These are phyloP conservation scores for Apotomis turbidana DNA, from an alignment of 2,888 invertebrate species.

Conservation along the genomic window DNA sequence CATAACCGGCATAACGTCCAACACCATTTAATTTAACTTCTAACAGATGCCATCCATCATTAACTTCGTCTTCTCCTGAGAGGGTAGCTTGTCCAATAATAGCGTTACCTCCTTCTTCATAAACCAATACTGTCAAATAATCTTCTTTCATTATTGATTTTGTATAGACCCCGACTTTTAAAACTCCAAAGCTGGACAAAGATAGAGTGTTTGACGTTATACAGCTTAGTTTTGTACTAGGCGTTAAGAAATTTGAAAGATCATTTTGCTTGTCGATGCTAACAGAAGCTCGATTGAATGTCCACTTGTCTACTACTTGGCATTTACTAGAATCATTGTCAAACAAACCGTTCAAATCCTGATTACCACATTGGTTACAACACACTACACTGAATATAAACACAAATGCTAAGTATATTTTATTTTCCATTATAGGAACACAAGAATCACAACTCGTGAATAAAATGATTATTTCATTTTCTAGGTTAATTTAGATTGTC, in stretches of 20 bases:
- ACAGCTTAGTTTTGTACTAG: slow-evolving; percentile 47
- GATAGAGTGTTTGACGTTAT: slow-evolving; percentile 49
- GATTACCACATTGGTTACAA: slow-evolving; percentile 57
- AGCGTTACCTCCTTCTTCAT: slow-evolving; percentile 45
- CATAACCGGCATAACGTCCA: slow-evolving; percentile 51
- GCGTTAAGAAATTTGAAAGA: slow-evolving; percentile 52
- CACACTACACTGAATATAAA: slow-evolving; percentile 48
- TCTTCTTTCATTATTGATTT: slow-evolving; percentile 47
- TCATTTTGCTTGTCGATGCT: slow-evolving; percentile 47
- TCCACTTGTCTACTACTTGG: slow-evolving; percentile 49
- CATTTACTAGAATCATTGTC: slow-evolving; percentile 49
- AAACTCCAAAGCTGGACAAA: slow-evolving; percentile 52
- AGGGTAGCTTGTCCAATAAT: slow-evolving; percentile 29
- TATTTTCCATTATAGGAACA: slow-evolving; percentile 30
- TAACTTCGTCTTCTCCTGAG: slow-evolving; percentile 30
- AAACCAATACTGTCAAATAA: slow-evolving; percentile 54
- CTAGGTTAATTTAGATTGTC: slow-evolving; percentile 39
- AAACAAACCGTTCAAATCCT: slow-evolving; percentile 53
- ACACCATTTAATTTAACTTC: slow-evolving; percentile 45
- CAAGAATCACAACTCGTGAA: slow-evolving; percentile 5
- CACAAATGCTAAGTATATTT: slow-evolving; percentile 6
- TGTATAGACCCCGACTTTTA: slow-evolving; percentile 61
- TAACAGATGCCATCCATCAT: slow-evolving; percentile 52
- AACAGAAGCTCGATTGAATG: slow-evolving; percentile 46
- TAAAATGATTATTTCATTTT: slow-evolving; percentile 29